Evolutionary conservation across 2,113 vertebrate species (phyloP).

Genomic region (Apteryx mantelli): DNA sequence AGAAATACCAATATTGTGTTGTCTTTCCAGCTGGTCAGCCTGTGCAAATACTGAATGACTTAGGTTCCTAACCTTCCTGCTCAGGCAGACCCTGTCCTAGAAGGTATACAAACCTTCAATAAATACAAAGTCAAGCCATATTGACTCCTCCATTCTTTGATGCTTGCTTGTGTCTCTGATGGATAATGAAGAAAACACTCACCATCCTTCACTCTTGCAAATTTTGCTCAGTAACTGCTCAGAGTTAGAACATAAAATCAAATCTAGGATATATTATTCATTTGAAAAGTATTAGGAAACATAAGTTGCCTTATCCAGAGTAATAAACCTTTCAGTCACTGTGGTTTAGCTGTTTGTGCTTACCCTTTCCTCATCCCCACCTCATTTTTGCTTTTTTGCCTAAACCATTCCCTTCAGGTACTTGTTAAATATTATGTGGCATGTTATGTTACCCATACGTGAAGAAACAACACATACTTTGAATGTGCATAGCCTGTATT

Average conservation of each 20-base stretch:
- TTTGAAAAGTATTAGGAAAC: not conserved
- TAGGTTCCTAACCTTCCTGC: not conserved
- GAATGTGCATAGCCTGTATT: not conserved
- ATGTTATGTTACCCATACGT: not conserved
- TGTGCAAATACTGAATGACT: not conserved
- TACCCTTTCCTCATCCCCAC: not conserved
- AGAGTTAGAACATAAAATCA: not conserved
- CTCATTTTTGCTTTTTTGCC: not conserved
- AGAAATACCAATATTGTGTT: not conserved
- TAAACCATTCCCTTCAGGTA: not conserved
- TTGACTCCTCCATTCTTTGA: not conserved
- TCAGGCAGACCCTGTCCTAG: not conserved
- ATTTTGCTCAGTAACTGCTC: not conserved
- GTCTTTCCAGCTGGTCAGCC: not conserved
- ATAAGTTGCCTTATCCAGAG: not conserved
- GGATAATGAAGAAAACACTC: not conserved
- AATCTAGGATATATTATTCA: not conserved
- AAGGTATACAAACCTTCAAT: not conserved
- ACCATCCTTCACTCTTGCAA: not conserved
- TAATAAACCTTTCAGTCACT: not conserved
- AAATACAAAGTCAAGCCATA: not conserved
- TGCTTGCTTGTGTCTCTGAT: not conserved
- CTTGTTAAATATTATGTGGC: slow-evolving; percentile 15
- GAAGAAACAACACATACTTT: slow-evolving; percentile 16
- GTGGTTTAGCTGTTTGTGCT: slow-evolving; percentile 23